These are phyloP conservation scores for Equus przewalskii DNA, from an alignment of 2,113 vertebrate genomes.

Conservation along the genomic window DNA sequence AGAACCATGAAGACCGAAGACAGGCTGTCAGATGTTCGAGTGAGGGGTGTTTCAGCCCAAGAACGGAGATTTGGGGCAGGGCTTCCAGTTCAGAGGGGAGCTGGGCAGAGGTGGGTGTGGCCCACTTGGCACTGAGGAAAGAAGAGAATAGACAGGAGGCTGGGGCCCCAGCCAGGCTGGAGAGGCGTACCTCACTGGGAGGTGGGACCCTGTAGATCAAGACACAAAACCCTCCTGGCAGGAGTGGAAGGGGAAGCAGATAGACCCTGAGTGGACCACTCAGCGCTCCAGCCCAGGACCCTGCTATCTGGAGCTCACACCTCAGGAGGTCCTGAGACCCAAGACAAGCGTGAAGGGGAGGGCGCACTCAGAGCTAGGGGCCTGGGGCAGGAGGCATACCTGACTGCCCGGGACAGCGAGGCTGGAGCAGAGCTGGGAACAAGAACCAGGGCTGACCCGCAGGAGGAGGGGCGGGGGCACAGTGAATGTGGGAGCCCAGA, in stretches of 20 bases:
- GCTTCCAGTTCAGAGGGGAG: not conserved
- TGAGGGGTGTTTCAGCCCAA: rapidly evolving
- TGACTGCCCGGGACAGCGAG: rapidly evolving
- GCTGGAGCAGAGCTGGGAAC: too few relatives aligned
- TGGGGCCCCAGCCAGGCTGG: not conserved
- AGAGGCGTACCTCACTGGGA: not conserved
- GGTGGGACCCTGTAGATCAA: not conserved
- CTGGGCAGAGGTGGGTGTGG: not conserved
- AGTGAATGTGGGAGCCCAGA: not conserved
- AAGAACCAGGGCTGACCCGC: not conserved
- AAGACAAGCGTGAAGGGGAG: not conserved
- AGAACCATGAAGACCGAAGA: rapidly evolving
- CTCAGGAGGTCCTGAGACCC: not conserved
- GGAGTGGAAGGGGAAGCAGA: not conserved
- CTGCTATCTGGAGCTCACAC: not conserved
- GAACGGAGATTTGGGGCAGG: not conserved
- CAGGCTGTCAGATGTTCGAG: not conserved
- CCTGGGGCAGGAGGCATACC: not conserved
- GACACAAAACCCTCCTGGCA: not conserved
- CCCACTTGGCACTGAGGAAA: not conserved
- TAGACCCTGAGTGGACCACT: rapidly evolving
- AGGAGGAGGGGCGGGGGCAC: rapidly evolving
- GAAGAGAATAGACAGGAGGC: too few relatives aligned
- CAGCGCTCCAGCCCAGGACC: too few relatives aligned
- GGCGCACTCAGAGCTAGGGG: not conserved